These are phyloP conservation scores for Mormyrus hasselquistii DNA, from an alignment of 2,797 vertebrate genomes.

Conservation along the genomic window DNA sequence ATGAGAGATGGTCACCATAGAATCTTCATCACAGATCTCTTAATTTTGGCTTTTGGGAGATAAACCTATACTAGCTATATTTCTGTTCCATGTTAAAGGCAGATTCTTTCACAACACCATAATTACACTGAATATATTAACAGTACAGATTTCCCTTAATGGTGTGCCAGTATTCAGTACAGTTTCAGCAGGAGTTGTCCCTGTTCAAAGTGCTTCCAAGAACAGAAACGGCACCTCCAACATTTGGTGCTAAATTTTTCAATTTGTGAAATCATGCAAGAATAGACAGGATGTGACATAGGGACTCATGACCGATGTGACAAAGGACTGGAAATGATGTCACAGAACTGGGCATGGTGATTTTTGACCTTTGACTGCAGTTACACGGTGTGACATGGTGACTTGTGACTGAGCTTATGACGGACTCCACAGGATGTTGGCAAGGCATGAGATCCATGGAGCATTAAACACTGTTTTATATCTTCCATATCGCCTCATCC, in stretches of 20 bases:
- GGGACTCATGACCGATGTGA: not conserved
- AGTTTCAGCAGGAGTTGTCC: conserved; percentile 32
- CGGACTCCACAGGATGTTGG: not conserved
- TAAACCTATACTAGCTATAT: not conserved
- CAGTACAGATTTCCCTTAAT: conserved; percentile 22
- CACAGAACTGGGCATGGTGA: not conserved
- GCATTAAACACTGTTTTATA: not conserved
- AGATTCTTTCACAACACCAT: conserved; percentile 35
- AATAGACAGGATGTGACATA: not conserved
- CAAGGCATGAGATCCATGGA: not conserved
- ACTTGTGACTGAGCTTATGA: not conserved
- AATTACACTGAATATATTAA: conserved; percentile 40
- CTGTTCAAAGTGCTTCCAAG: conserved; percentile 61
- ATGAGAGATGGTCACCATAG: not conserved
- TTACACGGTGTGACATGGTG: not conserved
- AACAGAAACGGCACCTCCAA: conserved; percentile 56
- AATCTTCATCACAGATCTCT: not conserved
- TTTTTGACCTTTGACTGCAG: not conserved
- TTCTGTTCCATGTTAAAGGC: not conserved
- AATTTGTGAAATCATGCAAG: conserved; percentile 46
- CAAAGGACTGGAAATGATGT: not conserved
- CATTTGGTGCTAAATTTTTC: conserved; percentile 78
- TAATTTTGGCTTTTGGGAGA: not conserved
- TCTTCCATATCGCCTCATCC: not conserved
- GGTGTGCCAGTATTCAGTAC: conserved; percentile 21